Evolutionary conservation across 2,888 invertebrate genomes (phyloP), one percentile per base, ranked within the genome.

Genomic region (Amblyteles armatorius): DNA sequence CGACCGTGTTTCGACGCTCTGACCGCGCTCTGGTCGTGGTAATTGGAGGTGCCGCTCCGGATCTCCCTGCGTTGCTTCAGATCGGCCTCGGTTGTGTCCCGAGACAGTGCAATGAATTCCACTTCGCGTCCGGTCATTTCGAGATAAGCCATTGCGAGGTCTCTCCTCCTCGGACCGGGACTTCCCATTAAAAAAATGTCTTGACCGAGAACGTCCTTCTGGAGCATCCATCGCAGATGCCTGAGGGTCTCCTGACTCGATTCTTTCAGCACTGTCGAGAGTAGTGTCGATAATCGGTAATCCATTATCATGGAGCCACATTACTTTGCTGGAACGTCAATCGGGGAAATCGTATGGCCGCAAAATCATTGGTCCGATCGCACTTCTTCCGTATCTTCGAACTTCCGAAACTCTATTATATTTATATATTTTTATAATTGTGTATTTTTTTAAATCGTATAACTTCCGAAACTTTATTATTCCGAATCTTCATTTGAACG

Each of bases 21-120:
- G 0, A 99, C 99, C 16, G 99, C 99, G 94, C 98, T 97, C 95
- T 99, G 98, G 94, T 99, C 99, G 93, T 98, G 97, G 94, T 99
- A 99, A 91, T 96, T 96, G 0, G 99, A 98, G 52, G 97, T 98
- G 22, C 98, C 98, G 79, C 95, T 95, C 86, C 96, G 95, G 79
- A 99, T 99, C 94, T 99, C 99, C 88, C 99, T 95, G 73, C 99
- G 95, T 93, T 99, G 99, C 93, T 99, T 99, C 36, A 99, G 95
- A 94, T 99, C 99, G 4, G 98, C 97, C 94, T 99, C 99, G 0
- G 99, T 99, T 0, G 99, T 99, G 92, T 99, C 99, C 87, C 99
- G 95, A 36, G 99, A 99, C 22, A 99, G 94, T 0, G 99, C 97
- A 33, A 99, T 97, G 94, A 99, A 99, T 93, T 99, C 99, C 73